These are phyloP conservation scores for Mechanitis messenoides DNA, from an alignment of 2,888 invertebrate species.

Conservation along the genomic window DNA sequence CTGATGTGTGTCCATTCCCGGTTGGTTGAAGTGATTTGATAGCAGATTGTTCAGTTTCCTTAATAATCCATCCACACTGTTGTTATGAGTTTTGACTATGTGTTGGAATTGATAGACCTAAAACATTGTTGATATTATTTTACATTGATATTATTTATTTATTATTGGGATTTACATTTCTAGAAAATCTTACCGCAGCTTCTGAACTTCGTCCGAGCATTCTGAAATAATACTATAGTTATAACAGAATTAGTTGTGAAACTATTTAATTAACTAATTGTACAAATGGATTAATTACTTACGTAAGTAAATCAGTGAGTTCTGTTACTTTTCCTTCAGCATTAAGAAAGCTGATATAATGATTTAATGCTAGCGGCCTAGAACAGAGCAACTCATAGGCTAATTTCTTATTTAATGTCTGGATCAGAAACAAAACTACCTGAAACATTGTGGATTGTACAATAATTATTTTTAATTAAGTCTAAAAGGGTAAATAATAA, in stretches of 20 bases:
- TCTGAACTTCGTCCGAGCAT: constrained; percentile 81
- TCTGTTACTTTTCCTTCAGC: constrained; percentile 81
- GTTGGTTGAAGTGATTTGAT: constrained; percentile 71
- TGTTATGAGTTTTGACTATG: constrained; percentile 50
- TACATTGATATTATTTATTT: background rate
- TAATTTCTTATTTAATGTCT: constrained; percentile 82
- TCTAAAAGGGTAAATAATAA: background rate
- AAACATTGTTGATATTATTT: constrained; percentile 1
- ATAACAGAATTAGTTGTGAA: background rate
- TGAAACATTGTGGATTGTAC: constrained; percentile 39
- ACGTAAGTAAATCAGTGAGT: constrained; percentile 85
- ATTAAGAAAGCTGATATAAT: constrained; percentile 85
- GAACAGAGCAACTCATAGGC: constrained; percentile 82
- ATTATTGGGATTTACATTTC: background rate
- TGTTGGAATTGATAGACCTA: constrained; percentile 65
- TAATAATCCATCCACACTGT: constrained; percentile 57
- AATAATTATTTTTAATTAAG: background rate
- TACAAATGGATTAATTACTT: constrained; percentile 40
- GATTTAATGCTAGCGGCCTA: constrained; percentile 82
- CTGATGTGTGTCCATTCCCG: constrained; percentile 57
- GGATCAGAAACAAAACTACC: constrained; percentile 85
- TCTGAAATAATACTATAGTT: constrained; percentile 52
- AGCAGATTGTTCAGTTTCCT: constrained; percentile 62
- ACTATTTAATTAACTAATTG: no score
- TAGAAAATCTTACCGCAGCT: constrained; percentile 76